These are phyloP conservation scores for Drosophila subpulchrella DNA, from an alignment of 1,140 invertebrate genomes.

Conservation along the genomic window DNA sequence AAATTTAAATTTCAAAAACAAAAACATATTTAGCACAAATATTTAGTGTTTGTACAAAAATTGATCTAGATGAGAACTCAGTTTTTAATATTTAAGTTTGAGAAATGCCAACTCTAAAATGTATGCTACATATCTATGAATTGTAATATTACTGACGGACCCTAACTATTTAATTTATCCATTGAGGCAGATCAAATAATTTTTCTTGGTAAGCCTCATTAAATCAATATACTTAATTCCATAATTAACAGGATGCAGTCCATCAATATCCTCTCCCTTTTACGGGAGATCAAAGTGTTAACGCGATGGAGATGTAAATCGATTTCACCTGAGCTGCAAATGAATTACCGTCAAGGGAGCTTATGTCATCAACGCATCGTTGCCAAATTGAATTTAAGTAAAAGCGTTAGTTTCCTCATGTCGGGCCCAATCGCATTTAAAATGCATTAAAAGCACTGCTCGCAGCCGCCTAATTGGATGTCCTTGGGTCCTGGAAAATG, in stretches of 20 bases:
- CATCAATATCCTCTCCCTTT: neutral
- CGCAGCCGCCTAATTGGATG: constrained; percentile 29
- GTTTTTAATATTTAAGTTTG: too few relatives aligned
- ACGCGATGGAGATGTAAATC: neutral
- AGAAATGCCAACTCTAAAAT: neutral
- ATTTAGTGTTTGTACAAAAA: too few relatives aligned
- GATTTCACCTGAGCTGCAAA: neutral
- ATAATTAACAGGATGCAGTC: neutral
- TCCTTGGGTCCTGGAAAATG: constrained; percentile 14
- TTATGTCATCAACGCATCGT: constrained; percentile 6
- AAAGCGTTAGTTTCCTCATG: constrained; percentile 1
- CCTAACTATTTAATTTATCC: too few relatives aligned
- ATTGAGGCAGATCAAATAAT: too few relatives aligned
- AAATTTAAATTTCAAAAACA: too few relatives aligned
- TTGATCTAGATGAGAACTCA: too few relatives aligned
- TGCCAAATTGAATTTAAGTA: constrained; percentile 22
- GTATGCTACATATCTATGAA: too few relatives aligned
- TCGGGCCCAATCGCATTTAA: constrained; percentile 20
- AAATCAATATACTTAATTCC: too few relatives aligned
- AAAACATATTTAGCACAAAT: too few relatives aligned
- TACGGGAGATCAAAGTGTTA: neutral
- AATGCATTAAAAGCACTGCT: constrained; percentile 20
- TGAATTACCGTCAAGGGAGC: constrained; percentile 8
- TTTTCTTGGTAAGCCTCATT: neutral
- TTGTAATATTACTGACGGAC: neutral